Percentiles rank a stretch among this genome's conserved stretches.
Conservation (phyloP, 2,888 invertebrate genomes). For the Cheilosia variabilis region DNA sequence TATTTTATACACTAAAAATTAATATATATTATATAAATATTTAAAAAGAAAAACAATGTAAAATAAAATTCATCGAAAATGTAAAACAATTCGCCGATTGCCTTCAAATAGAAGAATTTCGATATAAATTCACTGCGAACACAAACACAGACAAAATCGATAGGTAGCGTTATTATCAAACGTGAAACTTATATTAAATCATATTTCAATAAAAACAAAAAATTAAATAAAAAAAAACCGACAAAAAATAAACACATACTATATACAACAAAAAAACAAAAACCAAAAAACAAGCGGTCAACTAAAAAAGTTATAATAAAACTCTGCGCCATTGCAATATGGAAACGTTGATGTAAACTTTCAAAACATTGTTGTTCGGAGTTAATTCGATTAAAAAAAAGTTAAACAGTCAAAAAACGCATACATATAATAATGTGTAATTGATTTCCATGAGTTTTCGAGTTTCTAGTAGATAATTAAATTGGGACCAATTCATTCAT, state of each 20-base stretch:
- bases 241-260: conserved; percentile 69
- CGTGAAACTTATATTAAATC: conserved; percentile 70
- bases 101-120: conserved; percentile 84
- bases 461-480: conserved; percentile 75
- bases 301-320: conserved; percentile 59
- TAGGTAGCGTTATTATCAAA: conserved; percentile 71
- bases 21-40: conserved; percentile 74
- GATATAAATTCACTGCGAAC: conserved; percentile 79
- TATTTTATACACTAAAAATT: conserved; percentile 66
- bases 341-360: conserved; percentile 72
- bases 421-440: conserved; percentile 30
- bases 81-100: conserved; percentile 83
- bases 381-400: conserved; percentile 77
- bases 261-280: conserved; percentile 40
- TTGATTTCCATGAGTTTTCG: conserved; percentile 63
- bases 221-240: conserved; percentile 35
- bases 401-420: conserved; percentile 26
- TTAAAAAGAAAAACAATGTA: conserved; percentile 13
- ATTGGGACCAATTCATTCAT: conserved; percentile 80
- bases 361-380: conserved; percentile 38
- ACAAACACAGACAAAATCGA: conserved; percentile 63
- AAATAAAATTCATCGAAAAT: conserved; percentile 73
- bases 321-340: conserved; percentile 46
- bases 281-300: conserved; percentile 40
- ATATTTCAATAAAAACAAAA: conserved; percentile 70